Evolutionary conservation across 2,888 invertebrate species (phyloP).

Genomic region (Nomada ruficornis): DNA sequence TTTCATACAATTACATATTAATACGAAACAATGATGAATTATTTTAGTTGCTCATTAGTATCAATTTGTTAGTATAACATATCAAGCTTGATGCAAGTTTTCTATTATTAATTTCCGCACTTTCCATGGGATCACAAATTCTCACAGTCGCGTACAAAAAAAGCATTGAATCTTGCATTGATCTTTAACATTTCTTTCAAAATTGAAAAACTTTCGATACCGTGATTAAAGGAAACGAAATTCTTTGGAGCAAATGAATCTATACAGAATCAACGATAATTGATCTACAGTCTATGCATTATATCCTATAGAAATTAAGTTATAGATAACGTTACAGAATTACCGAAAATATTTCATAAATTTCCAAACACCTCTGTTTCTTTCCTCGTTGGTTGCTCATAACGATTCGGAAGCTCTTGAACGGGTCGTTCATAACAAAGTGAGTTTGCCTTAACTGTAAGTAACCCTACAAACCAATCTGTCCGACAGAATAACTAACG

Average conservation of each 20-base stretch:
- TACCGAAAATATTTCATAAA: background rate
- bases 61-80: background rate
- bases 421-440: background rate
- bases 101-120: background rate
- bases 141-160: background rate
- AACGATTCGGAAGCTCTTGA: slow-evolving; percentile 16
- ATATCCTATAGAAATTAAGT: too few species aligned
- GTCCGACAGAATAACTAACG: slow-evolving; percentile 33
- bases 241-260: too few species aligned
- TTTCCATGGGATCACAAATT: background rate
- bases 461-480: slow-evolving; percentile 57
- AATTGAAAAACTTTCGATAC: too few species aligned
- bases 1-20: background rate
- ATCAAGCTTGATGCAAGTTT: background rate
- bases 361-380: background rate
- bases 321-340: background rate
- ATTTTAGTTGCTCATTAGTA: background rate
- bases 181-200: too few species aligned
- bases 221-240: too few species aligned
- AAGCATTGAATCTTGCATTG: too few species aligned
- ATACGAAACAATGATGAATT: background rate
- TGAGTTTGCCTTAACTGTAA: slow-evolving; percentile 35
- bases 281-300: background rate
- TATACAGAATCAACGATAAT: background rate
- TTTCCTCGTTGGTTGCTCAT: background rate